These are phyloP conservation scores for Enteromius afrohamiltoni DNA, from an alignment of 2,797 vertebrate genomes.

Conservation along the genomic window DNA sequence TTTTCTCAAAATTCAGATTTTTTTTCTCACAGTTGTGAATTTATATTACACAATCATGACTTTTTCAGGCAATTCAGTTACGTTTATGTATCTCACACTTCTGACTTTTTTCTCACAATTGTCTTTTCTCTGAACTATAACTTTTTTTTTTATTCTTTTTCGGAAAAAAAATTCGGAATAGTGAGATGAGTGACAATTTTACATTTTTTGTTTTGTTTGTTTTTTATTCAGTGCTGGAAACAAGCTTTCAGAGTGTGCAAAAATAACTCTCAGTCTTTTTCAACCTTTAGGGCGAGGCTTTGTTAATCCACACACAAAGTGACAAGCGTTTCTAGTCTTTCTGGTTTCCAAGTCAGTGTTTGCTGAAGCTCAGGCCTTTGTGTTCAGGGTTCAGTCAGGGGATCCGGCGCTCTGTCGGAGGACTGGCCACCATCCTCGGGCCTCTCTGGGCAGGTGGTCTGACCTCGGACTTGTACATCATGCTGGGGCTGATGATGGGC, in stretches of 20 bases:
- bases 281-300: background rate
- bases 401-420: slow-evolving; percentile 83
- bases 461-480: slow-evolving; percentile 80
- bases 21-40: too few species aligned
- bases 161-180: background rate
- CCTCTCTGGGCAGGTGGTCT: slow-evolving; percentile 86
- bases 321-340: slow-evolving; percentile 1
- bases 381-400: slow-evolving; percentile 83
- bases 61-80: background rate
- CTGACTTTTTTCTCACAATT: background rate
- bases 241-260: background rate
- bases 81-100: background rate
- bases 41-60: background rate
- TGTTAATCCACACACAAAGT: background rate
- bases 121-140: too few species aligned
- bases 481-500: slow-evolving; percentile 85
- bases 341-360: background rate
- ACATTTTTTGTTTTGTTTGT: too few species aligned
- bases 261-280: background rate
- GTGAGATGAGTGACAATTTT: background rate
- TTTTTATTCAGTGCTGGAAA: background rate
- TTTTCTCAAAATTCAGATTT: too few species aligned
- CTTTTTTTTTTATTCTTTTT: background rate
- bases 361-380: background rate
- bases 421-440: slow-evolving; percentile 84